Conservation (phyloP, 2,797 vertebrate species). For the Choloepus didactylus region DNA sequence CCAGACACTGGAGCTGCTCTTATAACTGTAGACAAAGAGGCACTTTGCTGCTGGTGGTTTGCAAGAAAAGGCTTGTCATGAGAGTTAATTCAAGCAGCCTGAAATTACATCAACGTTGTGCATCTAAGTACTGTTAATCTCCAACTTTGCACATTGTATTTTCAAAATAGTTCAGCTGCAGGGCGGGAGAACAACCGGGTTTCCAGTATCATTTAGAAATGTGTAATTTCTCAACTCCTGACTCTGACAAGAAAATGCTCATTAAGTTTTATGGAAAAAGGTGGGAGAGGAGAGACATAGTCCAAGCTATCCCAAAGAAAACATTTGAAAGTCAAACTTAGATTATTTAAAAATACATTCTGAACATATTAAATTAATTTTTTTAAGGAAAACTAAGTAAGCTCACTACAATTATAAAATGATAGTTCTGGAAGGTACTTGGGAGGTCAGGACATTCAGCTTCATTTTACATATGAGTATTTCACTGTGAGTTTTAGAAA, state of each 20-base stretch:
- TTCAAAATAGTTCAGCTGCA: conserved; percentile 67
- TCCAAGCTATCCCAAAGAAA: background rate
- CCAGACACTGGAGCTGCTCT: conserved; percentile 75
- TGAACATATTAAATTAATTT: background rate
- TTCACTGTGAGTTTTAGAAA: background rate
- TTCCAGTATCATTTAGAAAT: conserved; percentile 69
- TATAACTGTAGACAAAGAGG: conserved; percentile 83
- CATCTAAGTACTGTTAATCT: conserved; percentile 84
- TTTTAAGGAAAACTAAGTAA: conserved; percentile 33
- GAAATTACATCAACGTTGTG: conserved; percentile 82
- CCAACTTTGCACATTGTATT: conserved; percentile 77
- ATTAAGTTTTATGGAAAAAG: background rate
- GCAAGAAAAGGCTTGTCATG: conserved; percentile 83
- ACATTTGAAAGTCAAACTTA: conserved; percentile 25
- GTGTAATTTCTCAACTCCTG: conserved; percentile 55
- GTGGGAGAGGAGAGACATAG: background rate
- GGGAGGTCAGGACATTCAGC: background rate
- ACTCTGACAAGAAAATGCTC: conserved; percentile 76
- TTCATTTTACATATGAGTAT: background rate
- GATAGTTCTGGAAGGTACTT: background rate
- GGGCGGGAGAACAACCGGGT: background rate
- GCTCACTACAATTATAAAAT: background rate
- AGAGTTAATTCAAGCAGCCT: conserved; percentile 84
- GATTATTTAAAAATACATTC: background rate
- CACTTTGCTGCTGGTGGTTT: conserved; percentile 82